Evolutionary conservation across 2,113 vertebrate species (phyloP).

Genomic region (Pollachius pollachius): DNA sequence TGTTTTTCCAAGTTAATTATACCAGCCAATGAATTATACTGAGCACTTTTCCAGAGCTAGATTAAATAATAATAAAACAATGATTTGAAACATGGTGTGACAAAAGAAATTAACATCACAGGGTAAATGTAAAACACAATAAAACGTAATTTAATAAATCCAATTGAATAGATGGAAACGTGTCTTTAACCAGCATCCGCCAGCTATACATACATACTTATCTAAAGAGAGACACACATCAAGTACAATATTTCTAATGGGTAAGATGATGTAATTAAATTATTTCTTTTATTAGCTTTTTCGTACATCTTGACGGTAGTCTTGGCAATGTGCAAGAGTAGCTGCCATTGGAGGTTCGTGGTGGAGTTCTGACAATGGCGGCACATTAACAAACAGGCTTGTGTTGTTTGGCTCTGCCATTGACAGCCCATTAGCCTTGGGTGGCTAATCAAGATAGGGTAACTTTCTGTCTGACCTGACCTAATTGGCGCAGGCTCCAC

Average conservation of each 20-base stretch:
- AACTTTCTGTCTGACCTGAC: constrained; percentile 39
- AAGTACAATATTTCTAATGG: too few relatives aligned
- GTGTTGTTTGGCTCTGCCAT: constrained; percentile 5
- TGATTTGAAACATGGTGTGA: constrained; percentile 8
- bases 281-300: too few relatives aligned
- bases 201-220: too few relatives aligned
- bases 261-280: too few relatives aligned
- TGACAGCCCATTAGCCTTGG: constrained; percentile 2
- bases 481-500: constrained; percentile 45
- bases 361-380: not conserved
- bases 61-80: not conserved
- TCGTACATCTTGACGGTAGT: too few relatives aligned
- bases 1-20: constrained; percentile 43
- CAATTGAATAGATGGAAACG: too few relatives aligned
- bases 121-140: too few relatives aligned
- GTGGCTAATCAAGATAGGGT: constrained; percentile 31
- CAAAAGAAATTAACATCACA: not conserved
- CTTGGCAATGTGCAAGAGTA: too few relatives aligned
- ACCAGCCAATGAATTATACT: constrained; percentile 52
- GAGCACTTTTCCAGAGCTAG: constrained; percentile 34
- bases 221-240: too few relatives aligned
- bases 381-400: not conserved
- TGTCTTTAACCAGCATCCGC: too few relatives aligned
- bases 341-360: not conserved
- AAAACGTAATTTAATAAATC: too few relatives aligned